Evolutionary conservation across 1,140 invertebrate genomes (phyloP).

Genomic region (Solenopsis invicta): DNA sequence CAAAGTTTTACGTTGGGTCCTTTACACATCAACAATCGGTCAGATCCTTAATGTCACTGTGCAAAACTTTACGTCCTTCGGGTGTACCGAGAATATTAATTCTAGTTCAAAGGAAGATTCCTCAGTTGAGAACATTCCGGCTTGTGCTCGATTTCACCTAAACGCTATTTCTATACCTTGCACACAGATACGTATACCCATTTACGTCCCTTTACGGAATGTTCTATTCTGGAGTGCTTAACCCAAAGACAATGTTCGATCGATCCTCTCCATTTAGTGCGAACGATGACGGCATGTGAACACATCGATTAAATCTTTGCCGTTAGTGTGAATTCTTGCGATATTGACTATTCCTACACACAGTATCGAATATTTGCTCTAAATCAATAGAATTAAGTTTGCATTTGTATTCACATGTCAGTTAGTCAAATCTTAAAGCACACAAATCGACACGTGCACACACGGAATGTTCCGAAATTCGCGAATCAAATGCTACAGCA

Average conservation of each 20-base stretch:
- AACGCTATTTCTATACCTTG: constrained; percentile 48
- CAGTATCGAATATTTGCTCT: constrained; percentile 22
- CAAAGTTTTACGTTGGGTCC: neutral
- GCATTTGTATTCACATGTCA: constrained; percentile 13
- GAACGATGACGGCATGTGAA: constrained; percentile 9
- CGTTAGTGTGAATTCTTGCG: constrained; percentile 39
- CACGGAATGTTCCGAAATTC: too few relatives aligned
- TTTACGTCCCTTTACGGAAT: constrained; percentile 42
- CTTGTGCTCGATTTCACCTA: constrained; percentile 48
- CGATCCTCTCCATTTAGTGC: constrained; percentile 27
- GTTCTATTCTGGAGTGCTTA: constrained; percentile 45
- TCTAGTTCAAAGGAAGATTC: constrained; percentile 27
- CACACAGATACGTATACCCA: constrained; percentile 4
- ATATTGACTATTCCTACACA: constrained; percentile 27
- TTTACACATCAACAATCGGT: constrained; percentile 26
- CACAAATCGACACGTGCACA: neutral
- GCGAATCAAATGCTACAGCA: too few relatives aligned
- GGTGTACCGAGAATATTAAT: constrained; percentile 29
- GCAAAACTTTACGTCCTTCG: constrained; percentile 3
- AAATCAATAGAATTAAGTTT: constrained; percentile 26
- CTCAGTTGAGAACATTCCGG: constrained; percentile 12
- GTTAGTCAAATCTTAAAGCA: constrained; percentile 16
- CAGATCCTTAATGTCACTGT: neutral
- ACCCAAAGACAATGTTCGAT: constrained; percentile 34
- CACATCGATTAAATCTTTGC: constrained; percentile 31